phyloP scores from a whole-genome alignment of 2,113 vertebrate species.

The Perca fluviatilis region DNA sequence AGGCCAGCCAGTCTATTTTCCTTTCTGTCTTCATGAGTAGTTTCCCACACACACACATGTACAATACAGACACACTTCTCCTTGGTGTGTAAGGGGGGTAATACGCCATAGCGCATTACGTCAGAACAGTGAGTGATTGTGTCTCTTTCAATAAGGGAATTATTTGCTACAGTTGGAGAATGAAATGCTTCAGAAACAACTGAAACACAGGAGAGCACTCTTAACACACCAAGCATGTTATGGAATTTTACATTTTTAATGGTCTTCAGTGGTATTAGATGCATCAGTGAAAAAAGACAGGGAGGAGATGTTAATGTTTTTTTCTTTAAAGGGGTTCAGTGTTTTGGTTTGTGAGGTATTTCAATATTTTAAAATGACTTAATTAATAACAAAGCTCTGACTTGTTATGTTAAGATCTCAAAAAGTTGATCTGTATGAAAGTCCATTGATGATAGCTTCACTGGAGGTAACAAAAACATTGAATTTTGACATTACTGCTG shows the following conservation, averaged over 20 bases:
- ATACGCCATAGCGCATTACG: constrained; percentile 74
- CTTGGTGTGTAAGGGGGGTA: constrained; percentile 48
- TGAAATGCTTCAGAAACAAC: constrained; percentile 63
- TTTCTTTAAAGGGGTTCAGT: constrained; percentile 5
- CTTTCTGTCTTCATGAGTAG: constrained; percentile 25
- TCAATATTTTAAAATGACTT: constrained; percentile 14
- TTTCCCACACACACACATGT: constrained; percentile 20
- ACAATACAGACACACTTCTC: constrained; percentile 22
- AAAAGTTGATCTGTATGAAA: not conserved
- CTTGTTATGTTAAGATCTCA: not conserved
- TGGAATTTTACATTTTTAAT: constrained; percentile 48
- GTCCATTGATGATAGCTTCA: not conserved
- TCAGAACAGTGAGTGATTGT: constrained; percentile 74
- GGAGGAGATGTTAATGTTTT: not conserved
- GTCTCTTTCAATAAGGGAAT: constrained; percentile 45
- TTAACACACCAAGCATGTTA: constrained; percentile 39
- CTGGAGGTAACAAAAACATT: not conserved
- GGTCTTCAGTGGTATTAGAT: constrained; percentile 38
- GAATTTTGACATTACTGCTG: not conserved
- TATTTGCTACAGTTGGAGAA: constrained; percentile 43
- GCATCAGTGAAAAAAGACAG: constrained; percentile 46
- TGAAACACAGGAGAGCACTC: constrained; percentile 56
- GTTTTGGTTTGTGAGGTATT: not conserved
- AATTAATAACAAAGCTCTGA: not conserved
- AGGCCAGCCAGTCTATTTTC: constrained; percentile 14